Conservation (phyloP, 2,797 vertebrate genomes). For the Halcyon leucocephala region DNA sequence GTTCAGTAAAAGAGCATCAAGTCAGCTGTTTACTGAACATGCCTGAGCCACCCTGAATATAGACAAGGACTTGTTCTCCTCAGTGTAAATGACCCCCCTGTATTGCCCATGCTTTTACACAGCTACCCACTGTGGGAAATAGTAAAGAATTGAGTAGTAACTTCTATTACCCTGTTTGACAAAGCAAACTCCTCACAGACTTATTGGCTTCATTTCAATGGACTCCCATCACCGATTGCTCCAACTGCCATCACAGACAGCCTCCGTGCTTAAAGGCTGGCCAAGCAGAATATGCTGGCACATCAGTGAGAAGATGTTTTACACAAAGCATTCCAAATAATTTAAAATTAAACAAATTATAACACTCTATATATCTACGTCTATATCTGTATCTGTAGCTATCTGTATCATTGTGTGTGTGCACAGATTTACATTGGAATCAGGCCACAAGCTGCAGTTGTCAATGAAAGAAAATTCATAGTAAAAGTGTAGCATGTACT, state of each 20-base stretch:
- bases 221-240: background rate
- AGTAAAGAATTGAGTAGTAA: constrained; percentile 13
- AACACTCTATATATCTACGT: background rate
- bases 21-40: background rate
- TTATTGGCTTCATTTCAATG: background rate
- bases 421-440: background rate
- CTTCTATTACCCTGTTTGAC: constrained; percentile 1
- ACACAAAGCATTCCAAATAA: constrained; percentile 20
- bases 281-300: background rate
- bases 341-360: background rate
- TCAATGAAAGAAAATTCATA: background rate
- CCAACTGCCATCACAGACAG: background rate
- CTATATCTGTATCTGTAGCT: background rate
- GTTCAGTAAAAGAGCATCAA: background rate
- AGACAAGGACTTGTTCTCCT: fast-evolving
- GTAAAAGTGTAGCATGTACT: background rate
- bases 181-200: background rate
- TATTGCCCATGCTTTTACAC: fast-evolving
- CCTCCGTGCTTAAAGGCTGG: background rate
- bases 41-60: background rate
- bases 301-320: background rate
- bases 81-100: background rate
- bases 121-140: background rate
- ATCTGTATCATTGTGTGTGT: background rate
- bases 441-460: background rate